These are phyloP conservation scores for Myrmophylax atrothorax DNA, from an alignment of 2,113 vertebrate genomes.

Conservation along the genomic window DNA sequence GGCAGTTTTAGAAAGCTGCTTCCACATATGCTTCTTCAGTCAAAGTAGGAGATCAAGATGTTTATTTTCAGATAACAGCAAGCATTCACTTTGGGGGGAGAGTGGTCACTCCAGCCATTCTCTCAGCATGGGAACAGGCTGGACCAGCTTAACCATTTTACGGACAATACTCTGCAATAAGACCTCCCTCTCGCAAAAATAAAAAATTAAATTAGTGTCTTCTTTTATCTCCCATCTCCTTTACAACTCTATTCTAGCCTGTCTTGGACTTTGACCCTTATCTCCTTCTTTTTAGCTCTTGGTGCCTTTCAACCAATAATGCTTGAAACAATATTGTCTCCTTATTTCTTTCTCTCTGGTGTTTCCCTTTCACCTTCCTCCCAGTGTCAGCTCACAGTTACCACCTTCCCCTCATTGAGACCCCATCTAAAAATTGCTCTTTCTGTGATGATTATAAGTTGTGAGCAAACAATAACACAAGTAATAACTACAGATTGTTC, in stretches of 20 bases:
- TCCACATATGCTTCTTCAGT: not conserved
- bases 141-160: not conserved
- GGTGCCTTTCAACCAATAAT: not conserved
- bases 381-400: not conserved
- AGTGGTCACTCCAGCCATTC: not conserved
- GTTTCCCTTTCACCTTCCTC: not conserved
- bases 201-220: not conserved
- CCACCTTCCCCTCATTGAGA: not conserved
- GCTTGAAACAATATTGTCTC: not conserved
- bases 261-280: not conserved
- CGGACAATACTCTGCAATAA: not conserved
- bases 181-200: not conserved
- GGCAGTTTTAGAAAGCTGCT: conserved; percentile 5
- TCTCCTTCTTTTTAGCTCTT: not conserved
- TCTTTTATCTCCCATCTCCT: not conserved
- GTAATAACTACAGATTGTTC: conserved; percentile 26
- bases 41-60: not conserved
- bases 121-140: not conserved
- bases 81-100: not conserved
- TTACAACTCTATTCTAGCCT: not conserved
- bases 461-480: not conserved
- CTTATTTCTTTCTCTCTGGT: not conserved
- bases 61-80: conserved; percentile 7
- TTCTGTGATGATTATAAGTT: conserved; percentile 57
- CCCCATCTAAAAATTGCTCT: conserved; percentile 20